phyloP scores from a whole-genome alignment of 2,888 invertebrate genomes.

The Eurois occulta region DNA sequence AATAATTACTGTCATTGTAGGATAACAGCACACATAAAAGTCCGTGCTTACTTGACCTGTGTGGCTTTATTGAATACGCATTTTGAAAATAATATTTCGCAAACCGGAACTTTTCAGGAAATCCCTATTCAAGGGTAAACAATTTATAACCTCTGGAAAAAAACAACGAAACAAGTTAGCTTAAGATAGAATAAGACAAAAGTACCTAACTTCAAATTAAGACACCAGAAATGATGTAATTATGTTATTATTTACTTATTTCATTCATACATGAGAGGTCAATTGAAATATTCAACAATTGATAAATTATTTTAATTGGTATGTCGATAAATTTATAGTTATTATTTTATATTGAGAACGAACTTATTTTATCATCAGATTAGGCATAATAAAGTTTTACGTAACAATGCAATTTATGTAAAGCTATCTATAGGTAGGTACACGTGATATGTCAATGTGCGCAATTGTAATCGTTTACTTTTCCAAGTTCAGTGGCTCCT shows the following conservation, averaged over 20 bases:
- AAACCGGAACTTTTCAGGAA: neutral
- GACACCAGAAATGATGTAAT: slow-evolving; percentile 52
- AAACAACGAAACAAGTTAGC: neutral
- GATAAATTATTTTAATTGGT: slow-evolving; percentile 58
- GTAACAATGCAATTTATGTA: slow-evolving; percentile 36
- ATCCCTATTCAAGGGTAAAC: slow-evolving; percentile 1
- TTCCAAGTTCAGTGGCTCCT: slow-evolving; percentile 34
- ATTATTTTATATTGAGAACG: slow-evolving; percentile 35
- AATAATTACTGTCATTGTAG: slow-evolving; percentile 61
- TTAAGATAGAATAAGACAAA: neutral
- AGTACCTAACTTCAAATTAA: neutral
- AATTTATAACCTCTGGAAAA: neutral
- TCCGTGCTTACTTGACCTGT: slow-evolving; percentile 23
- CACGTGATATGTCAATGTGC: slow-evolving; percentile 12
- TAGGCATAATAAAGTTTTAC: slow-evolving; percentile 18
- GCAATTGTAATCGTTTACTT: slow-evolving; percentile 11
- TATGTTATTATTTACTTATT: slow-evolving; percentile 35
- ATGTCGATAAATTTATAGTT: slow-evolving; percentile 39
- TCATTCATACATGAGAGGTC: slow-evolving; percentile 48
- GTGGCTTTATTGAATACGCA: slow-evolving; percentile 34
- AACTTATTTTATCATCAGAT: slow-evolving; percentile 22
- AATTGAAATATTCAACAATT: slow-evolving; percentile 46
- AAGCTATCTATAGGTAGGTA: neutral
- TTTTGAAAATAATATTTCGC: slow-evolving; percentile 5
- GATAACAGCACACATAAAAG: slow-evolving; percentile 53